These are phyloP conservation scores for Balanococcus diminutus DNA, from an alignment of 2,888 invertebrate genomes.

Conservation along the genomic window DNA sequence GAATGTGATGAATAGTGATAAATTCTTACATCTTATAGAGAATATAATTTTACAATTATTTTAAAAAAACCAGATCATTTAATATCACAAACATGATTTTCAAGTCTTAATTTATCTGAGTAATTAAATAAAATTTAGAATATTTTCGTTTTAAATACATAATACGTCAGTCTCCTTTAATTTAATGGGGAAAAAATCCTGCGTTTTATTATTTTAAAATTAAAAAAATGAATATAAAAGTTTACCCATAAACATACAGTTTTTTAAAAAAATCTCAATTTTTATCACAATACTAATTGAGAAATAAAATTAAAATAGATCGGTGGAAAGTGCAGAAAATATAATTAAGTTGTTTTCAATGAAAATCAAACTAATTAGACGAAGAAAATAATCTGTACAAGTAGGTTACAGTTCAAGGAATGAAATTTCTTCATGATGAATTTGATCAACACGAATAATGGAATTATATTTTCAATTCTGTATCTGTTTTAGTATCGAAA, in stretches of 20 bases:
- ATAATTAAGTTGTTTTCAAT: not conserved
- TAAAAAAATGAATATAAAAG: not conserved
- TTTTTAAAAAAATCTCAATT: not conserved
- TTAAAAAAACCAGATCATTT: conserved; percentile 13
- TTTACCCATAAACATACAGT: not conserved
- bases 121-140: not conserved
- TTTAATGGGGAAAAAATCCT: not conserved
- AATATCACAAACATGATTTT: conserved; percentile 28
- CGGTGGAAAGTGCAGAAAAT: not conserved
- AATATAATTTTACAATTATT: not conserved
- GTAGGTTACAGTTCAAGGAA: not conserved
- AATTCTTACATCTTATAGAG: not conserved
- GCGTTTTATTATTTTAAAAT: not conserved
- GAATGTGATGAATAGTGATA: not conserved
- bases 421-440: not conserved
- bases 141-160: not conserved
- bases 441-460: not conserved
- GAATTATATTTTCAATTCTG: too few relatives aligned
- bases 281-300: not conserved
- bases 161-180: not conserved
- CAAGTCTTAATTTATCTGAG: not conserved
- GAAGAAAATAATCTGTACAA: not conserved
- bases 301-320: not conserved
- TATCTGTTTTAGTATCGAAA: too few relatives aligned
- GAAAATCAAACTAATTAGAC: not conserved